These are phyloP conservation scores for Trichogramma pretiosum DNA, from an alignment of 1,140 invertebrate species.

Conservation along the genomic window DNA sequence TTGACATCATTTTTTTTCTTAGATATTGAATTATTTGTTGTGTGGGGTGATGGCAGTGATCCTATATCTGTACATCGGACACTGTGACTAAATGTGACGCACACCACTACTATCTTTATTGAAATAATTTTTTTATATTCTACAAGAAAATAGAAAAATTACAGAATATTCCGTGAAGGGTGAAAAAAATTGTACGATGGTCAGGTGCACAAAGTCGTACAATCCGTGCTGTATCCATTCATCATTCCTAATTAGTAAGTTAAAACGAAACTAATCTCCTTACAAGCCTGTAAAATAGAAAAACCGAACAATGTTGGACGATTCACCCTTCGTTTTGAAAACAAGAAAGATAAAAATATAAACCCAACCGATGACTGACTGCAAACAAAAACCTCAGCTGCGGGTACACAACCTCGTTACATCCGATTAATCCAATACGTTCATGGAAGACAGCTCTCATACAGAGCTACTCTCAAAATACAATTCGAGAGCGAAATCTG, in stretches of 20 bases:
- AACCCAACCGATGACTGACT: conserved; percentile 14
- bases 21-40: too few relatives aligned
- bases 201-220: too few relatives aligned
- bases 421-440: conserved; percentile 17
- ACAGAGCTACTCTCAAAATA: conserved; percentile 10
- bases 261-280: conserved; percentile 19
- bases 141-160: too few relatives aligned
- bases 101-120: too few relatives aligned
- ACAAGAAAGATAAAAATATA: conserved; percentile 7
- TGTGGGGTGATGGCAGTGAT: too few relatives aligned
- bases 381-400: conserved; percentile 14
- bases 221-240: too few relatives aligned
- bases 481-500: conserved; percentile 12
- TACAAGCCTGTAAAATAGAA: conserved; percentile 12
- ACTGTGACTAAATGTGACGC: too few relatives aligned
- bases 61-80: too few relatives aligned
- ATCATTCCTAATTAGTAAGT: conserved; percentile 17
- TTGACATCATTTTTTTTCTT: too few relatives aligned
- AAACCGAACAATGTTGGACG: conserved; percentile 9
- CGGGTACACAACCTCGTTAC: conserved; percentile 12
- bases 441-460: not conserved
- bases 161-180: too few relatives aligned
- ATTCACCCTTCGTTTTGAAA: not conserved
- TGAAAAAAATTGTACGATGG: too few relatives aligned
- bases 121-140: too few relatives aligned